Evolutionary conservation across 2,888 invertebrate species (phyloP), one percentile per base, ranked within the genome.

Genomic region (Apamea monoglypha): DNA sequence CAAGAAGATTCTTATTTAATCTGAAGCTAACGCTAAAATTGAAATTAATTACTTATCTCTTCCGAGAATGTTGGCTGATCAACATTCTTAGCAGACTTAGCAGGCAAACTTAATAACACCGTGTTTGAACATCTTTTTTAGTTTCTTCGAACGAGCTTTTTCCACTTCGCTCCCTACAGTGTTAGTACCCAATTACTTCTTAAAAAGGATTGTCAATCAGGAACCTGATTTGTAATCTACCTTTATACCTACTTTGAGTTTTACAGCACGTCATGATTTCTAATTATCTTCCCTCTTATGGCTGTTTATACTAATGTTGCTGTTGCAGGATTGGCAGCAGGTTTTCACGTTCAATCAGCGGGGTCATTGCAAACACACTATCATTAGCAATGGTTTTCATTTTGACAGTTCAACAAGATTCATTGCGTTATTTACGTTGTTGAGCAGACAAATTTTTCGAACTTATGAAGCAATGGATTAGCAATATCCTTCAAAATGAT

Each of bases 31-130:
- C 50, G 82, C 75, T 82, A 69, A 68, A 82, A 75, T 68, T 82
- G 32, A 68, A 80, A 80, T 82, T 82, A 82, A 82, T 82, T 68
- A 82, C 53, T 61, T 82, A 68, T 29, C 29, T 44, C 59, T 61
- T 82, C 61, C 29, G 2, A 36, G 82, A 82, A 74, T 2, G 50
- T 50, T 44, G n/a, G 14, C 21, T 67, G 36, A 74, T 61, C 59
- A 36, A 53, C 53, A 53, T 80, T 68, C 82, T 80, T 5, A 25
- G 74, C 36, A 82, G 40, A 21, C 18, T 63, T 6, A 44, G 40
- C 21, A 63, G 44, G 29, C 29, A 21, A 68, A 82, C 25, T 21
- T 63, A 29, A 44, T 81, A 47, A 64, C 29, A 25, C 18, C 56
- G 14, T 36, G 50, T 63, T 80, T n/a, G n/a, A 59, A 67, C n/a